Conservation (phyloP, 2,797 vertebrate genomes). For the Rhadinocentrus ornatus region DNA sequence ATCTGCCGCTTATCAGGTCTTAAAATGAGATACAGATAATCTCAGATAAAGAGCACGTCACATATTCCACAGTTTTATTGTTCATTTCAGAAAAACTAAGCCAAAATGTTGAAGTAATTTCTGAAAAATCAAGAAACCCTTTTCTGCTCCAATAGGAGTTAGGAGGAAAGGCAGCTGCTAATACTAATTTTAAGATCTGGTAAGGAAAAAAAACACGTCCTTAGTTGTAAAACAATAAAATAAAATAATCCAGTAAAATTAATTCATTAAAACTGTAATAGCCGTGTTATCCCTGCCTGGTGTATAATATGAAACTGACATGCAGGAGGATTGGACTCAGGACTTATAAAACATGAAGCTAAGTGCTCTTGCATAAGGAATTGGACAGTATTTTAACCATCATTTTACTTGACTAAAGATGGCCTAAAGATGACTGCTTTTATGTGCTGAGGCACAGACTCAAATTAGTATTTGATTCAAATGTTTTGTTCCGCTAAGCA, state of each 20-base stretch:
- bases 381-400: conserved; percentile 22
- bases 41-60: not conserved
- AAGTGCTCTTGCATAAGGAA: conserved; percentile 25
- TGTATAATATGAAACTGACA: conserved; percentile 29
- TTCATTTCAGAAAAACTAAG: not conserved
- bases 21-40: not conserved
- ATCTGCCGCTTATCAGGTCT: not conserved
- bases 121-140: not conserved
- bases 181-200: not conserved
- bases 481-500: conserved; percentile 69
- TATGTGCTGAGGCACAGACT: conserved; percentile 62
- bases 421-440: conserved; percentile 46
- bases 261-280: conserved; percentile 26
- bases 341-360: conserved; percentile 33
- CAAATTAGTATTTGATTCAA: conserved; percentile 74
- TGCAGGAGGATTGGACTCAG: conserved; percentile 25
- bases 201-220: not conserved
- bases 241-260: not conserved
- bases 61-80: not conserved
- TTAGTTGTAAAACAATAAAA: not conserved
- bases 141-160: not conserved
- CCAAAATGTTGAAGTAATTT: not conserved
- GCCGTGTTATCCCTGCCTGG: conserved; percentile 22
- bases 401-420: conserved; percentile 36
- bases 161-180: not conserved